These are phyloP conservation scores for Rhadinocentrus ornatus DNA, from an alignment of 2,797 vertebrate species.

Conservation along the genomic window DNA sequence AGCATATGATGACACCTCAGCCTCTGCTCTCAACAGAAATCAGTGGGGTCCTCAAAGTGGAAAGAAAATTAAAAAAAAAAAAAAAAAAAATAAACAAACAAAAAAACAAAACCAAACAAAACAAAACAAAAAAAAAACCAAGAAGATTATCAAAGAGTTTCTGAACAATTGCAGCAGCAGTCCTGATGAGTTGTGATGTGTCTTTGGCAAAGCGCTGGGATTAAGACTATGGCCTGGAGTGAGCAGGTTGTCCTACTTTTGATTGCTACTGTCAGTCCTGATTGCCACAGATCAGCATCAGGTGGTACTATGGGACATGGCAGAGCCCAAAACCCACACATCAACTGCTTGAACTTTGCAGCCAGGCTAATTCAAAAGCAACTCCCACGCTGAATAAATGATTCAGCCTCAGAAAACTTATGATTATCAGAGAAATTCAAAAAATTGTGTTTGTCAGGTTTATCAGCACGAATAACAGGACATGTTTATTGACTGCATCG, in stretches of 20 bases:
- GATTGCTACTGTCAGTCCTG: slow-evolving; percentile 61
- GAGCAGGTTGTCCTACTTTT: slow-evolving; percentile 54
- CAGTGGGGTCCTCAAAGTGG: slow-evolving; percentile 58
- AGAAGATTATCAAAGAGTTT: slow-evolving; percentile 25
- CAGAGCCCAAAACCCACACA: slow-evolving; percentile 26
- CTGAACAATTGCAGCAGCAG: slow-evolving; percentile 31
- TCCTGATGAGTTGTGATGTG: slow-evolving; percentile 55
- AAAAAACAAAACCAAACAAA: background rate
- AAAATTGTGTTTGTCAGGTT: slow-evolving; percentile 45
- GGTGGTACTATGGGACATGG: slow-evolving; percentile 21
- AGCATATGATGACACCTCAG: slow-evolving; percentile 66
- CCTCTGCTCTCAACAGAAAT: slow-evolving; percentile 60
- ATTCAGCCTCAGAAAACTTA: slow-evolving; percentile 52
- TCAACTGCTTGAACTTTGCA: slow-evolving; percentile 22
- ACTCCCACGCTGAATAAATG: slow-evolving; percentile 49
- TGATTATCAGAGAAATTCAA: slow-evolving; percentile 44
- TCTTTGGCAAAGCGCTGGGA: slow-evolving; percentile 46
- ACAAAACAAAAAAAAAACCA: background rate
- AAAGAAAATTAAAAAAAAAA: slow-evolving; percentile 27
- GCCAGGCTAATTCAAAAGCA: slow-evolving; percentile 24
- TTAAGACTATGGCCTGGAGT: slow-evolving; percentile 31
- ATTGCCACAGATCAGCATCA: slow-evolving; percentile 59
- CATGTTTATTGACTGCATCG: slow-evolving; percentile 55
- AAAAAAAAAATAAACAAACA: background rate
- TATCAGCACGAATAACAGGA: slow-evolving; percentile 52